Percentiles rank a stretch among this genome's conserved stretches.
Evolutionary conservation across 1,140 invertebrate genomes (phyloP).

Genomic region (Phortica variegata): DNA sequence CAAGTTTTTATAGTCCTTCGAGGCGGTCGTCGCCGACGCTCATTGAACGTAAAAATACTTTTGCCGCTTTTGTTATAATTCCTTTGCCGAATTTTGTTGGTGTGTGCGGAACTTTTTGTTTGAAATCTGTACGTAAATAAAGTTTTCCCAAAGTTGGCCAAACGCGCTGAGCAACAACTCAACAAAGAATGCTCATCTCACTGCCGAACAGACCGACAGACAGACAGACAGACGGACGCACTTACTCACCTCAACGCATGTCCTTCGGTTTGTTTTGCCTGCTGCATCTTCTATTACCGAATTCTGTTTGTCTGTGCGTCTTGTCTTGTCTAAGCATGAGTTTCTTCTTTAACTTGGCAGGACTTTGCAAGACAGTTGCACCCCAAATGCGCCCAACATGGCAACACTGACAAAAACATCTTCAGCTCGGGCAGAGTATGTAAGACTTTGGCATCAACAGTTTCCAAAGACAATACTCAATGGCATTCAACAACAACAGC

Average conservation of each 20-base stretch:
- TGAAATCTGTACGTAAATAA: slow-evolving; percentile 39
- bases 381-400: slow-evolving; percentile 9
- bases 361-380: slow-evolving; percentile 10
- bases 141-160: slow-evolving; percentile 41
- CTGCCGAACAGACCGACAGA: too few relatives aligned
- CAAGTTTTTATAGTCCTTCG: too few relatives aligned
- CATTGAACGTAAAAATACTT: too few relatives aligned
- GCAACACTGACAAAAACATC: slow-evolving; percentile 16
- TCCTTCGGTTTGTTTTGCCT: neutral
- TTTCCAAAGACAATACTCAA: slow-evolving; percentile 2
- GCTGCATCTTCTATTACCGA: slow-evolving; percentile 22
- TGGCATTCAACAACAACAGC: too few relatives aligned
- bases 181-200: slow-evolving; percentile 14
- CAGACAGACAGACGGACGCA: slow-evolving; percentile 33
- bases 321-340: neutral
- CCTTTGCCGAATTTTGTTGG: too few relatives aligned
- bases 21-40: too few relatives aligned
- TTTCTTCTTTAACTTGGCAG: slow-evolving; percentile 11
- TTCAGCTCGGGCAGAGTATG: neutral
- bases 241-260: neutral
- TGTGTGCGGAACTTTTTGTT: too few relatives aligned
- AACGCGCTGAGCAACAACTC: slow-evolving; percentile 22
- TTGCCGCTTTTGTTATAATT: too few relatives aligned
- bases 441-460: slow-evolving; percentile 1
- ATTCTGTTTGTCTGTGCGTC: slow-evolving; percentile 18